phyloP scores from a whole-genome alignment of 2,888 invertebrate genomes.

The Syrphus vitripennis region DNA sequence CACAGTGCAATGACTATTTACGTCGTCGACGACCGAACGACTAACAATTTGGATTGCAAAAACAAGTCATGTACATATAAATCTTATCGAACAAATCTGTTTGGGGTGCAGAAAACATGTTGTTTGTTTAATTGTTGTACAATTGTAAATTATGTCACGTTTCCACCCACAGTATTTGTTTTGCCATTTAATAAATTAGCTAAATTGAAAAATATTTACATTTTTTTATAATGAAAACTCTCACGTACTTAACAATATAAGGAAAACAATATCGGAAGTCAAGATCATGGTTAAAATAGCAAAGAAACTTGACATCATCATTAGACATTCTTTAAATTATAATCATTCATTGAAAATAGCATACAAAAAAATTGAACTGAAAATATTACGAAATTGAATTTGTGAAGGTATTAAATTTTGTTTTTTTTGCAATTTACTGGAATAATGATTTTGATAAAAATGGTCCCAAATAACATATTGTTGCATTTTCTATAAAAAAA shows the following conservation, averaged over 20 bases:
- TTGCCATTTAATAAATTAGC: slow-evolving; percentile 25
- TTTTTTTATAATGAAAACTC: not conserved
- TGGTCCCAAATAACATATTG: too few species aligned
- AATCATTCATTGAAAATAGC: not conserved
- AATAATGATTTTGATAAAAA: too few species aligned
- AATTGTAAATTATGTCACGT: slow-evolving; percentile 32
- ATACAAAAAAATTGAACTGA: not conserved
- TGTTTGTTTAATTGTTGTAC: slow-evolving; percentile 25
- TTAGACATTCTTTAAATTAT: not conserved
- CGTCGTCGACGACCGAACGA: not conserved
- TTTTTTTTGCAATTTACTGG: too few species aligned
- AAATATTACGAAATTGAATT: too few species aligned
- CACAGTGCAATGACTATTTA: not conserved
- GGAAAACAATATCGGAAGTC: slow-evolving; percentile 16
- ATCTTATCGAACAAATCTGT: slow-evolving; percentile 23
- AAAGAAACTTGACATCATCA: not conserved
- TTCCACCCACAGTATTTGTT: slow-evolving; percentile 4
- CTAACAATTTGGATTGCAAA: not conserved
- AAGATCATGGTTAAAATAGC: not conserved
- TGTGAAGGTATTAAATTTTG: too few species aligned
- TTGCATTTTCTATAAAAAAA: too few species aligned
- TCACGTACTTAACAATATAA: not conserved
- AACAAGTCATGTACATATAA: slow-evolving; percentile 4
- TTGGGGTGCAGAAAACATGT: slow-evolving; percentile 23
- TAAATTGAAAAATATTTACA: not conserved